Percentiles rank a stretch among this genome's conserved stretches.
These are phyloP conservation scores for Neodiprion fabricii DNA, from an alignment of 1,140 invertebrate species.

Conservation along the genomic window DNA sequence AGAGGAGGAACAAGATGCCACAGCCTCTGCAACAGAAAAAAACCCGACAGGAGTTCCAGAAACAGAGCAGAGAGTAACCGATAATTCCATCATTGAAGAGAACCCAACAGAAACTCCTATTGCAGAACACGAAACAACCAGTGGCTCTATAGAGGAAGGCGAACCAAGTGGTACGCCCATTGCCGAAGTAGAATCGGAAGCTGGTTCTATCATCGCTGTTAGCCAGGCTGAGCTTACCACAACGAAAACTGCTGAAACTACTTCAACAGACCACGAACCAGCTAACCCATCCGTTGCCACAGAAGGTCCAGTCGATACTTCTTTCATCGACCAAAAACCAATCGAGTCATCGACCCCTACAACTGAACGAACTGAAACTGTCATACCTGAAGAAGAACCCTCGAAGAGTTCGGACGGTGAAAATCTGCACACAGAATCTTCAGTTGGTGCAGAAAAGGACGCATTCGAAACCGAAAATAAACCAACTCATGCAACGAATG, in stretches of 20 bases:
- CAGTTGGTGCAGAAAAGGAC: conserved; percentile 13
- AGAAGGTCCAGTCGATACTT: neutral
- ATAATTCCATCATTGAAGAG: neutral
- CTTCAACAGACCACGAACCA: neutral
- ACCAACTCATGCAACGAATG: conserved; percentile 15
- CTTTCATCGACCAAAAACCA: neutral
- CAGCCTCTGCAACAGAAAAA: neutral
- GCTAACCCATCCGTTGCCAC: neutral
- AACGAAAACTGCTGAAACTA: neutral
- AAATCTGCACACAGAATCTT: conserved; percentile 12
- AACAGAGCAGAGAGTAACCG: neutral
- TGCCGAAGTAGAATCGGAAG: no score
- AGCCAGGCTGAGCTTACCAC: neutral
- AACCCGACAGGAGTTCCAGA: neutral
- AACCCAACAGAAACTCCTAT: neutral
- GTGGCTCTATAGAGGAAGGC: no score
- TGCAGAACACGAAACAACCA: neutral
- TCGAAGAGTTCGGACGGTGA: conserved; percentile 22
- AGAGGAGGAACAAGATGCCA: neutral
- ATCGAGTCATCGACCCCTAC: neutral
- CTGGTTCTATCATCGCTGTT: no score
- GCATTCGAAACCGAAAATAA: conserved; percentile 18
- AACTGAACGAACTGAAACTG: conserved; percentile 12
- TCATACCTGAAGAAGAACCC: conserved; percentile 19
- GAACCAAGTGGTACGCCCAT: no score